Evolutionary conservation across 2,113 vertebrate species (phyloP).

Genomic region (Semnornis frantzii): DNA sequence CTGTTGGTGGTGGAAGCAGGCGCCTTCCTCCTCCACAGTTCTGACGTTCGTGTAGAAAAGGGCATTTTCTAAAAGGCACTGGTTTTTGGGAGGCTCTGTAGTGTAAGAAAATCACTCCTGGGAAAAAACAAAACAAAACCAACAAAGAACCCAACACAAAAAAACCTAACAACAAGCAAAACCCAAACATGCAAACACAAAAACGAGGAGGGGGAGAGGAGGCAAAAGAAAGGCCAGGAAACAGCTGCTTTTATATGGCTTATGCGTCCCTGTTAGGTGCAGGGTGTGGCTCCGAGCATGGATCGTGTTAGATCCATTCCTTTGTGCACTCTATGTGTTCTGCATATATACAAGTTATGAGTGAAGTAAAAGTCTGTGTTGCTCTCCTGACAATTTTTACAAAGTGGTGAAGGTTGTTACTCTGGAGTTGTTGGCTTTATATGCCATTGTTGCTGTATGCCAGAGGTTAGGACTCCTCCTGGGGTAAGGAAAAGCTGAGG

Average conservation of each 20-base stretch:
- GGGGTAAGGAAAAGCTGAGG: background rate
- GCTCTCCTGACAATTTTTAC: background rate
- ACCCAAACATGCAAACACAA: too few relatives aligned
- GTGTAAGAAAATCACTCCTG: background rate
- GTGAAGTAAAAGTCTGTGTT: background rate
- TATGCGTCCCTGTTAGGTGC: background rate
- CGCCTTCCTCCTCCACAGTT: too few relatives aligned
- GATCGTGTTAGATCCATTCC: accelerated
- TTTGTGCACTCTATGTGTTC: background rate
- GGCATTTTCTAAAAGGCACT: accelerated
- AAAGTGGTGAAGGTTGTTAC: background rate
- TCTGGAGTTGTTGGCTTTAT: background rate
- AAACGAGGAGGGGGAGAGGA: too few relatives aligned
- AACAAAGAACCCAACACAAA: too few relatives aligned
- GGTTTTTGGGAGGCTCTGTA: background rate
- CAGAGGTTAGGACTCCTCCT: background rate
- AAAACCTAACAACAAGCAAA: too few relatives aligned
- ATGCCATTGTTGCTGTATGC: accelerated
- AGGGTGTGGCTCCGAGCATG: background rate
- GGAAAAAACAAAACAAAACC: too few relatives aligned
- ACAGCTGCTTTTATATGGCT: accelerated
- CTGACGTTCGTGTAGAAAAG: accelerated
- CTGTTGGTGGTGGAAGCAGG: accelerated
- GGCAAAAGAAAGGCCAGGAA: too few relatives aligned
- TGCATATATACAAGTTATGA: background rate